Evolutionary conservation across 2,888 invertebrate genomes (phyloP).

Genomic region (Drosophila hamatofila): DNA sequence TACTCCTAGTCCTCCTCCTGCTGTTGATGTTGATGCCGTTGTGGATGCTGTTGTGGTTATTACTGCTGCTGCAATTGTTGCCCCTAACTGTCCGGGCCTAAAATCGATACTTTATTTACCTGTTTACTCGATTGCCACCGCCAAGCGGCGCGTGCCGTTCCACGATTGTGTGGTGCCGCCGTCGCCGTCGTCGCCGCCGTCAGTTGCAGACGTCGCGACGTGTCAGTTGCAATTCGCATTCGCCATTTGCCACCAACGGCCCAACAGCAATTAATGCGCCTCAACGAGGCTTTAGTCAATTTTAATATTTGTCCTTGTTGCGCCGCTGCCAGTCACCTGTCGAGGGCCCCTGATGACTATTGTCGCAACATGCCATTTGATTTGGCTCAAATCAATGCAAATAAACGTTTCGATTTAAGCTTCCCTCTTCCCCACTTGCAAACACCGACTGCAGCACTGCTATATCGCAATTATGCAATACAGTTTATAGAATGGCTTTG

Average conservation of each 20-base stretch:
- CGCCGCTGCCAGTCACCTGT: neutral
- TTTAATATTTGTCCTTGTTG: conserved; percentile 8
- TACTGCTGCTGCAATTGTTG: conserved; percentile 13
- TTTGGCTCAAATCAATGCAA: conserved; percentile 2
- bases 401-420: neutral
- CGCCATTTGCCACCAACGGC: conserved; percentile 33
- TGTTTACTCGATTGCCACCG: conserved; percentile 9
- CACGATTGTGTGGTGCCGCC: conserved; percentile 4
- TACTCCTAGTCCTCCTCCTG: neutral
- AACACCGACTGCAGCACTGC: neutral
- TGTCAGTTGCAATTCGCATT: conserved; percentile 13
- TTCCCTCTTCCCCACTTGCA: neutral
- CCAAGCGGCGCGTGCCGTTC: conserved; percentile 27
- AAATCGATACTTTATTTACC: conserved; percentile 47
- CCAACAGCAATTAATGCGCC: conserved; percentile 27
- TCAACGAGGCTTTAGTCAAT: conserved; percentile 5
- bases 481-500: neutral
- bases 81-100: conserved; percentile 18
- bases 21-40: neutral
- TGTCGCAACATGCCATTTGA: conserved; percentile 10
- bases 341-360: neutral
- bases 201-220: conserved; percentile 4
- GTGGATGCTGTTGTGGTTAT: conserved; percentile 3
- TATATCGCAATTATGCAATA: conserved; percentile 6
- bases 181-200: neutral